Percentiles rank a stretch among this genome's conserved stretches.
phyloP scores from a whole-genome alignment of 2,113 vertebrate species.

The Gopherus flavomarginatus region DNA sequence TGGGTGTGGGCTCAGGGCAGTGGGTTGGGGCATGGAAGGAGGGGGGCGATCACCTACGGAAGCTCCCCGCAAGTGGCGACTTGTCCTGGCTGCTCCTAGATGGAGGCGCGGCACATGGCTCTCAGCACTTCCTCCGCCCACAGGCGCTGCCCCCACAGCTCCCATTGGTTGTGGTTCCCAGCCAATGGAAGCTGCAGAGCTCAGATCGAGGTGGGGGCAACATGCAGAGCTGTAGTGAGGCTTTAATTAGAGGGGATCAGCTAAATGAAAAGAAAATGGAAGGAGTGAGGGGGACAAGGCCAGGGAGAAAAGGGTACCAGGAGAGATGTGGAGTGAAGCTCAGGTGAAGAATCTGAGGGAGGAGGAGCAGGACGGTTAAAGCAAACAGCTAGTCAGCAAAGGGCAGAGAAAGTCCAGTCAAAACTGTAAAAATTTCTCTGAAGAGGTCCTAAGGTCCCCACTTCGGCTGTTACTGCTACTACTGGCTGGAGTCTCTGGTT shows the following conservation, averaged over 20 bases:
- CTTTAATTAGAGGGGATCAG: not conserved
- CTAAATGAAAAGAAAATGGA: not conserved
- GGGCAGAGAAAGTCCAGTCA: not conserved
- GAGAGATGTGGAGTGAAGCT: not conserved
- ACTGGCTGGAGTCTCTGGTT: not conserved
- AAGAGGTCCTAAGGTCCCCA: not conserved
- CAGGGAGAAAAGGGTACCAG: not conserved
- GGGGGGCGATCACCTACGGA: no score
- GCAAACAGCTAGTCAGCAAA: not conserved
- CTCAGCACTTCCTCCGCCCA: no score
- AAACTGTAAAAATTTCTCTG: not conserved
- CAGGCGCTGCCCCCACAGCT: no score
- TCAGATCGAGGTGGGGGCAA: no score
- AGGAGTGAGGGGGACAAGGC: not conserved
- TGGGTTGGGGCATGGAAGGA: no score
- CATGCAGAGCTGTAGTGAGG: no score
- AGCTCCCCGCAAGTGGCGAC: no score
- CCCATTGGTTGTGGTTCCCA: no score
- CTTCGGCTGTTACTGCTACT: not conserved
- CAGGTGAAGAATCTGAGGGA: not conserved
- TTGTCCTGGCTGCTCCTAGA: no score
- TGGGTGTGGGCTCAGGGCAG: no score
- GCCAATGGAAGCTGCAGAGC: no score
- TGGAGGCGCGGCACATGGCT: no score
- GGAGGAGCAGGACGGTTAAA: not conserved